Percentiles rank a stretch among this genome's conserved stretches.
Conservation (phyloP, 2,888 invertebrate genomes). For the Plusia festucae region DNA sequence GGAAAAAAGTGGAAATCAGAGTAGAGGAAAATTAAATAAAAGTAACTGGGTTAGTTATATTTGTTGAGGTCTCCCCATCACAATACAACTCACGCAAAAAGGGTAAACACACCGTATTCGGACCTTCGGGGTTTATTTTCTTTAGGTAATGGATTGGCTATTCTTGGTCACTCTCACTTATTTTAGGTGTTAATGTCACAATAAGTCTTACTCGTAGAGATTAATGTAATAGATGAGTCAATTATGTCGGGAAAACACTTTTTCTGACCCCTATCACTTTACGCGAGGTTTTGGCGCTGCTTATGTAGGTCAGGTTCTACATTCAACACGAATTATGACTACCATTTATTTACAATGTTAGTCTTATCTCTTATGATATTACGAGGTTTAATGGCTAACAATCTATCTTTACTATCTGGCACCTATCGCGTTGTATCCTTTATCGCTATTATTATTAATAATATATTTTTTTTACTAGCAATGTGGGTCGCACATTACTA, state of each 20-base stretch:
- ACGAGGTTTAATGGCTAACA: neutral
- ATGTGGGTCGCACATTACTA: too few relatives aligned
- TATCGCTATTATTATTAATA: too few relatives aligned
- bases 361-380: slow-evolving; percentile 1
- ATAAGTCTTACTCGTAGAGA: neutral
- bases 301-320: neutral
- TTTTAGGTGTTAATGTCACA: neutral
- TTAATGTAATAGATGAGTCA: neutral
- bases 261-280: neutral
- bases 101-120: neutral
- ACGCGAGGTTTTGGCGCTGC: neutral
- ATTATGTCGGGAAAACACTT: neutral
- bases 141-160: neutral
- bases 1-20: too few relatives aligned
- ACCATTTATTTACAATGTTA: neutral
- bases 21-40: slow-evolving; percentile 5
- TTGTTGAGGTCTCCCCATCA: neutral
- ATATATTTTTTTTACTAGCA: too few relatives aligned
- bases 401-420: slow-evolving; percentile 4
- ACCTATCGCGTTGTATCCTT: too few relatives aligned
- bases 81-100: neutral
- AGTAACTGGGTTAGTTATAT: neutral
- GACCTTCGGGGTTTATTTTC: neutral
- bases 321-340: neutral
- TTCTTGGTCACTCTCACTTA: neutral